These are phyloP conservation scores for Heptranchias perlo DNA, from an alignment of 2,113 vertebrate species.

Conservation along the genomic window DNA sequence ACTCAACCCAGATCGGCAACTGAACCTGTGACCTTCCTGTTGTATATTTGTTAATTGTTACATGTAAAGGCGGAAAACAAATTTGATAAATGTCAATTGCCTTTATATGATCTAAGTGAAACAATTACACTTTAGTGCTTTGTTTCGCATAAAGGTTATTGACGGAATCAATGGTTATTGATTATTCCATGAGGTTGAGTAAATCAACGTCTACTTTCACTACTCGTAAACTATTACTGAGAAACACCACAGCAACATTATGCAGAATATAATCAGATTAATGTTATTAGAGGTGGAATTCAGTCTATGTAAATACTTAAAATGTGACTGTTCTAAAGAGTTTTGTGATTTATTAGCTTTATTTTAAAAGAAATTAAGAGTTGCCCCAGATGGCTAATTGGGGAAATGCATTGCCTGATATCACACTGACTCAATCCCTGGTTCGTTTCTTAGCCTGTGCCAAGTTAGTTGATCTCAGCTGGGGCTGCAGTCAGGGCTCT, in stretches of 20 bases:
- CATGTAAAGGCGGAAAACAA: neutral
- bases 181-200: neutral
- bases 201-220: neutral
- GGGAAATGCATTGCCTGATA: neutral
- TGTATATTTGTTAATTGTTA: slow-evolving; percentile 2
- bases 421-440: neutral
- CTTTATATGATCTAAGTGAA: neutral
- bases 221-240: neutral
- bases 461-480: neutral
- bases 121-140: neutral
- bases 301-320: neutral
- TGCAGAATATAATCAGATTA: neutral
- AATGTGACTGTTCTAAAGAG: neutral
- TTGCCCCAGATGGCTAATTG: neutral
- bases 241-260: neutral
- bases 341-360: neutral
- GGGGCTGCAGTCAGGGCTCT: neutral
- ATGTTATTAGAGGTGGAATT: neutral
- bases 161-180: slow-evolving; percentile 2
- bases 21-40: neutral
- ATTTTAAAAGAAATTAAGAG: neutral
- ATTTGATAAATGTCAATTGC: slow-evolving; percentile 14
- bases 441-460: neutral
- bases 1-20: neutral
- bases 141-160: neutral